Conservation (phyloP, 2,113 vertebrate species). For the Choloepus hoffmanni region DNA sequence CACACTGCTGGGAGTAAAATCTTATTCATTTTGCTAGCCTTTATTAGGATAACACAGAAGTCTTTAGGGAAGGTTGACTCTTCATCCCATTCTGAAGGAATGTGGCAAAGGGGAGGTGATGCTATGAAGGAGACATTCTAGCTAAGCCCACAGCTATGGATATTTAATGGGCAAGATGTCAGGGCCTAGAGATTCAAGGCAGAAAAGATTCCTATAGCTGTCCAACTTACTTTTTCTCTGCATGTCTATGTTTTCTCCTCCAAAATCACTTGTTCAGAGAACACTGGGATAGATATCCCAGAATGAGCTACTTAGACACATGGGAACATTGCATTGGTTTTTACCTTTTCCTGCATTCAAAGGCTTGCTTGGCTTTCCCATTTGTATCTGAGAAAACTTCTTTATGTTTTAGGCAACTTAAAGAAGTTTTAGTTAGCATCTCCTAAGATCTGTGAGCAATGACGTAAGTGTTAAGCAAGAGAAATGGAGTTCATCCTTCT, state of each 20-base stretch:
- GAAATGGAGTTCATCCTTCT: background rate
- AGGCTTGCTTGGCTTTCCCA: background rate
- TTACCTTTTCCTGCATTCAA: constrained; percentile 21
- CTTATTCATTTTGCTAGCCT: background rate
- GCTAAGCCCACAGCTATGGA: background rate
- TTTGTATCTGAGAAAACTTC: background rate
- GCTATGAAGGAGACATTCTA: background rate
- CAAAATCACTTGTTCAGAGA: background rate
- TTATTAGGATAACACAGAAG: background rate
- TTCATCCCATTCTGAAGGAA: background rate
- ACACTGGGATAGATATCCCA: background rate
- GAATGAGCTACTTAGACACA: background rate
- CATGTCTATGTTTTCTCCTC: background rate
- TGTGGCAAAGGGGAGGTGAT: background rate
- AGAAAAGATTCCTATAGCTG: background rate
- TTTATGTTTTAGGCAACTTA: background rate
- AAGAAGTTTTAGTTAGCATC: background rate
- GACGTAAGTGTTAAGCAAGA: background rate
- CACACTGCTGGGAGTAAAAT: background rate
- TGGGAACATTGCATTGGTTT: background rate
- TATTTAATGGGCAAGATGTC: background rate
- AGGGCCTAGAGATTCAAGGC: background rate
- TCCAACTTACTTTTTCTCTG: background rate
- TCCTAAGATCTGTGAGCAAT: background rate
- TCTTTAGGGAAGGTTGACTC: background rate